Conservation (phyloP, 2,888 invertebrate genomes). For the Lithophane ornitopus region DNA sequence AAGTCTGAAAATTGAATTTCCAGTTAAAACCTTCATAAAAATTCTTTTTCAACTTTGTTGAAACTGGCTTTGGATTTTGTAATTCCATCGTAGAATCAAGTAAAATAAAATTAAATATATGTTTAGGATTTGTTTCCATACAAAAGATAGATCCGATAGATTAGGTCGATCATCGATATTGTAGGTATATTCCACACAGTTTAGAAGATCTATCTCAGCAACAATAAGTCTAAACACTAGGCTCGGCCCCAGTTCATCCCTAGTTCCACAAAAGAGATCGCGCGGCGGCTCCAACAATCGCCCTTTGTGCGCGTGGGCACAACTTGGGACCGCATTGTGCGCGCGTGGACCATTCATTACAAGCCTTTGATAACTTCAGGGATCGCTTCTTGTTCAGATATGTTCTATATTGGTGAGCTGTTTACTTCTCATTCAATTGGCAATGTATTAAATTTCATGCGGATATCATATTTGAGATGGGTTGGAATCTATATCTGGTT, state of each 20-base stretch:
- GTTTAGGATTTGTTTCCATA: background rate
- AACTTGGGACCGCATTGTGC: constrained; percentile 63
- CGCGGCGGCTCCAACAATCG: constrained; percentile 62
- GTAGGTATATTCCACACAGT: background rate
- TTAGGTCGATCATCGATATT: background rate
- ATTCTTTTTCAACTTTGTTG: background rate
- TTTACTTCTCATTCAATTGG: constrained; percentile 45
- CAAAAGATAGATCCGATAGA: background rate
- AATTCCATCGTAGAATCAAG: background rate
- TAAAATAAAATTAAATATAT: background rate
- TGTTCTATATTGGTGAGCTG: constrained; percentile 42
- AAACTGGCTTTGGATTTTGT: background rate
- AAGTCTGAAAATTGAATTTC: background rate
- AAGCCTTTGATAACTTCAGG: constrained; percentile 66
- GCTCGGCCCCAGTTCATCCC: constrained; percentile 49
- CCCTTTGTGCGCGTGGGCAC: constrained; percentile 60
- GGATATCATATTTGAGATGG: constrained; percentile 32
- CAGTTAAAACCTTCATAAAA: background rate
- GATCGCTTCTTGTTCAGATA: constrained; percentile 65
- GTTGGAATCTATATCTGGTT: constrained; percentile 1
- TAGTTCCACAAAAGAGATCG: constrained; percentile 49
- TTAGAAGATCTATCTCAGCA: constrained; percentile 1
- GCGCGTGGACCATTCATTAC: constrained; percentile 63
- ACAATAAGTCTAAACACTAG: constrained; percentile 7
- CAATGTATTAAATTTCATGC: constrained; percentile 38